These are phyloP conservation scores for Toxostoma redivivum DNA, from an alignment of 2,113 vertebrate species.

Conservation along the genomic window DNA sequence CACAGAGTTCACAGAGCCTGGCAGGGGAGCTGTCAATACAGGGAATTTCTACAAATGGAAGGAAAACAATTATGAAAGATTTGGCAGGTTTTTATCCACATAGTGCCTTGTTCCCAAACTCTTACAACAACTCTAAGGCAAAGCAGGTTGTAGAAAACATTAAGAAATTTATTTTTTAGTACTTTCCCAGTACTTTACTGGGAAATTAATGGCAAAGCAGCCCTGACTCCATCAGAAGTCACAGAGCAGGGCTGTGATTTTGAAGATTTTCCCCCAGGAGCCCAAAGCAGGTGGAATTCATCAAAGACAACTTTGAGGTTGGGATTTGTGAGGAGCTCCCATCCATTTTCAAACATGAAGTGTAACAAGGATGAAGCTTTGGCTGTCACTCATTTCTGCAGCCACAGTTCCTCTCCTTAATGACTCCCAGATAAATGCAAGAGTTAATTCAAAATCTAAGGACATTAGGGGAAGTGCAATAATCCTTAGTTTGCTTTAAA, in stretches of 20 bases:
- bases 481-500: not conserved
- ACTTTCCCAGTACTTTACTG: not conserved
- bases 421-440: not conserved
- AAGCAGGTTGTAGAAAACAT: not conserved
- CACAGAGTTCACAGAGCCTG: not conserved
- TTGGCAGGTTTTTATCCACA: not conserved
- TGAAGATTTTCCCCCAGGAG: not conserved
- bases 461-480: not conserved
- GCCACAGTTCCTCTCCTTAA: not conserved
- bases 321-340: not conserved
- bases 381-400: not conserved
- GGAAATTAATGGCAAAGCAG: not conserved
- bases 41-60: not conserved
- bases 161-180: not conserved
- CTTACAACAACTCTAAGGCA: not conserved
- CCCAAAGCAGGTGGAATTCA: not conserved
- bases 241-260: not conserved
- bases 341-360: fast-evolving
- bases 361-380: not conserved
- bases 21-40: not conserved
- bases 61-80: not conserved
- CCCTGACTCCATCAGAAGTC: not conserved
- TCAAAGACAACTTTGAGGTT: not conserved
- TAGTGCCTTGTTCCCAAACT: not conserved
- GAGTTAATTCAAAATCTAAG: not conserved